Evolutionary conservation across 2,113 vertebrate genomes (phyloP).

Genomic region (Syrrhaptes paradoxus): DNA sequence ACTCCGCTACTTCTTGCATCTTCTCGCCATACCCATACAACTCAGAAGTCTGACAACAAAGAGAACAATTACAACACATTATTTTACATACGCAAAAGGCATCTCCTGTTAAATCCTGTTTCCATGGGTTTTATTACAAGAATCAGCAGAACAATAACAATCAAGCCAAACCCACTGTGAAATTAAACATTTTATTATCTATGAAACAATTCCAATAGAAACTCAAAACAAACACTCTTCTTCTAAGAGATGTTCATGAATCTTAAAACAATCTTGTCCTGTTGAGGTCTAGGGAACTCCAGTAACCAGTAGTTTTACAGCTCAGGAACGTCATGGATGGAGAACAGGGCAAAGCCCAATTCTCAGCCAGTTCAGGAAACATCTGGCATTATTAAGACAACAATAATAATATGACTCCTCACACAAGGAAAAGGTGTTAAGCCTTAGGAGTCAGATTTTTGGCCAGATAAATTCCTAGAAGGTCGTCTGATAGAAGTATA

Average conservation of each 20-base stretch:
- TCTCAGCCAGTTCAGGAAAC: not conserved
- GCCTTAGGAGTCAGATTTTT: not conserved
- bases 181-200: not conserved
- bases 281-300: not conserved
- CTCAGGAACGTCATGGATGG: not conserved
- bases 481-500: not conserved
- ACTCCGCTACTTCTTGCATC: slow-evolving; percentile 57
- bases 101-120: not conserved
- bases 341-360: not conserved
- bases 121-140: not conserved
- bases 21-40: slow-evolving; percentile 39
- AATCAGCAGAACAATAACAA: not conserved
- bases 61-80: not conserved
- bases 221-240: not conserved
- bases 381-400: not conserved
- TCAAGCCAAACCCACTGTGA: not conserved
- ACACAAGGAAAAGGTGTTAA: not conserved
- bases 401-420: not conserved
- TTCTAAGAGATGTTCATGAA: fast-evolving
- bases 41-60: slow-evolving; percentile 59
- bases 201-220: not conserved
- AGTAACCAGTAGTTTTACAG: not conserved
- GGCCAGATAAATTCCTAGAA: not conserved
- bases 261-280: not conserved
- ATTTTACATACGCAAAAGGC: not conserved